Evolutionary conservation across 2,797 vertebrate species (phyloP).

Genomic region (Monodelphis domestica): DNA sequence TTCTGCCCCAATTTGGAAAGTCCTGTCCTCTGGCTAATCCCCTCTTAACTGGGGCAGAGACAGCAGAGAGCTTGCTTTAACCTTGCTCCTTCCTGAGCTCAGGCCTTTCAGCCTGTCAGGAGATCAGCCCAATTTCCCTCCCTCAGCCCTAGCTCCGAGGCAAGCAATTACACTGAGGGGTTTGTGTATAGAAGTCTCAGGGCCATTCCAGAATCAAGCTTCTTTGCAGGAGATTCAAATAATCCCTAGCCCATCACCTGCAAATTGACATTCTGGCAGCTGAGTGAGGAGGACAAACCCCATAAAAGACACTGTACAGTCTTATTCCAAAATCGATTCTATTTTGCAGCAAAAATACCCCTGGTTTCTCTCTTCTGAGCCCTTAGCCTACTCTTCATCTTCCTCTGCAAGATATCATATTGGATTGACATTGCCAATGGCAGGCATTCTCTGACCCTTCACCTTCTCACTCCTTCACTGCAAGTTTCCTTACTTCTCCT

Average conservation of each 20-base stretch:
- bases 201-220: neutral
- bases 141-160: slow-evolving; percentile 14
- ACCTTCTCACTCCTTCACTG: neutral
- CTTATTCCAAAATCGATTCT: neutral
- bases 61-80: neutral
- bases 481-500: neutral
- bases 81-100: neutral
- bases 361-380: neutral
- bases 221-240: slow-evolving; percentile 8
- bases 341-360: neutral
- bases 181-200: neutral
- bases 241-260: neutral
- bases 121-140: neutral
- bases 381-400: neutral
- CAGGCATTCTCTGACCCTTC: neutral
- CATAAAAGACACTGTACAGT: neutral
- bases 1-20: neutral
- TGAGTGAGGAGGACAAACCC: neutral
- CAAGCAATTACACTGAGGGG: neutral
- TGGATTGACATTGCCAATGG: neutral
- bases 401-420: neutral
- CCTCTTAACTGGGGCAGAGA: neutral
- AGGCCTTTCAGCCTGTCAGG: neutral
- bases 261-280: neutral
- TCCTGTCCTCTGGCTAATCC: neutral